Evolutionary conservation across 2,888 invertebrate genomes (phyloP).

Genomic region (Coleophora deauratella): DNA sequence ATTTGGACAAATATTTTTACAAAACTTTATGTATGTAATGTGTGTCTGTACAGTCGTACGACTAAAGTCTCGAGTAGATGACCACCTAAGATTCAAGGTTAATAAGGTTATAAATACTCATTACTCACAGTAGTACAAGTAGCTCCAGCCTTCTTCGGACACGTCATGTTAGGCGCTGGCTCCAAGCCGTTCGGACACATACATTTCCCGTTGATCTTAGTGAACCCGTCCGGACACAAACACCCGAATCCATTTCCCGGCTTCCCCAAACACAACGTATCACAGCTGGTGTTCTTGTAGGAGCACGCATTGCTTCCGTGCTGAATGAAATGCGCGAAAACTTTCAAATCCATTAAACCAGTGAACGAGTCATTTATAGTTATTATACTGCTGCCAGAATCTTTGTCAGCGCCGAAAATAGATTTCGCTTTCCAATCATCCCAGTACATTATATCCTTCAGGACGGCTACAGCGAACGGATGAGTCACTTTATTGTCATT

Average conservation of each 20-base stretch:
- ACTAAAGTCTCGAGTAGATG: no score
- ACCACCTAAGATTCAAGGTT: no score
- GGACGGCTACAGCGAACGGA: conserved; percentile 90
- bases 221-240: conserved; percentile 87
- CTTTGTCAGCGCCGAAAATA: conserved; percentile 87
- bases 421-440: conserved; percentile 90
- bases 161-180: conserved; percentile 80
- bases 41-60: no score
- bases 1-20: no score
- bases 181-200: conserved; percentile 81
- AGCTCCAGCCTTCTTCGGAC: conserved; percentile 74
- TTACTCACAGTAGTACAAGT: conserved; percentile 71
- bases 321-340: conserved; percentile 84
- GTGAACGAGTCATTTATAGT: conserved; percentile 76
- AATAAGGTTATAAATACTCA: not conserved
- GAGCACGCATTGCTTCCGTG: conserved; percentile 83
- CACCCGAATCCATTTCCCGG: conserved; percentile 81
- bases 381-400: conserved; percentile 77
- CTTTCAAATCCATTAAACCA: conserved; percentile 87
- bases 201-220: conserved; percentile 74
- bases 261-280: conserved; percentile 84
- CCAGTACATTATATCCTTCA: conserved; percentile 91
- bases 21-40: no score
- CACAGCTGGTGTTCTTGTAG: conserved; percentile 74
- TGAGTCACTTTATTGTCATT: conserved; percentile 81